A percentile compares a stretch with the other conserved stretches of the same genome.
phyloP scores from a whole-genome alignment of 2,113 vertebrate genomes.

The Hassar affinis region DNA sequence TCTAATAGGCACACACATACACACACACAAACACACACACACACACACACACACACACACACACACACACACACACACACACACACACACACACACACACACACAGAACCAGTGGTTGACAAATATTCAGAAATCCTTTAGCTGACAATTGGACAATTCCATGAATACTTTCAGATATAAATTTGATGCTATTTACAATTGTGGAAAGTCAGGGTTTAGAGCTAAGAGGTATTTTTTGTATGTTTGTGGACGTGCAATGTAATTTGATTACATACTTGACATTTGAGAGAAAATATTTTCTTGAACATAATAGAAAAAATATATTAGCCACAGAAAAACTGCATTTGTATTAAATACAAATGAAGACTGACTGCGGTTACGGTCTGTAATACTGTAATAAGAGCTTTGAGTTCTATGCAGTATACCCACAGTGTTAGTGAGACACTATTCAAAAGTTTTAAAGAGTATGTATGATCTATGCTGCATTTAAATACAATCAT shows the following conservation, averaged over 20 bases:
- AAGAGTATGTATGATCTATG: not conserved
- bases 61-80: too few relatives aligned
- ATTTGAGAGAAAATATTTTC: not conserved
- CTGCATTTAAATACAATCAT: not conserved
- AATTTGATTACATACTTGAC: not conserved
- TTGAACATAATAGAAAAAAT: not conserved
- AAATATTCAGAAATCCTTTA: too few relatives aligned
- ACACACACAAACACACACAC: too few relatives aligned
- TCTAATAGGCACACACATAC: slow-evolving; percentile 34
- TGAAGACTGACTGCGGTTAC: not conserved
- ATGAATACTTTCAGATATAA: too few relatives aligned
- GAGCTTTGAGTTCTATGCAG: not conserved
- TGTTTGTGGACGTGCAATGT: too few relatives aligned
- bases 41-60: too few relatives aligned
- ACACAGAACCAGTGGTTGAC: too few relatives aligned
- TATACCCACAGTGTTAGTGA: not conserved
- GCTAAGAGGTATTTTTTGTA: too few relatives aligned
- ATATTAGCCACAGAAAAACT: not conserved
- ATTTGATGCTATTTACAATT: too few relatives aligned
- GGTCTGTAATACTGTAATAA: not conserved
- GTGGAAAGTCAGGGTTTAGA: too few relatives aligned
- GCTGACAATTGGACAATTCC: too few relatives aligned
- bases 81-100: too few relatives aligned
- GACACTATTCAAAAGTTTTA: not conserved
- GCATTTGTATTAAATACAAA: not conserved